A percentile compares a stretch with the other conserved stretches of the same genome.
Conservation (phyloP, 2,888 invertebrate species). For the Spilarctia lutea region DNA sequence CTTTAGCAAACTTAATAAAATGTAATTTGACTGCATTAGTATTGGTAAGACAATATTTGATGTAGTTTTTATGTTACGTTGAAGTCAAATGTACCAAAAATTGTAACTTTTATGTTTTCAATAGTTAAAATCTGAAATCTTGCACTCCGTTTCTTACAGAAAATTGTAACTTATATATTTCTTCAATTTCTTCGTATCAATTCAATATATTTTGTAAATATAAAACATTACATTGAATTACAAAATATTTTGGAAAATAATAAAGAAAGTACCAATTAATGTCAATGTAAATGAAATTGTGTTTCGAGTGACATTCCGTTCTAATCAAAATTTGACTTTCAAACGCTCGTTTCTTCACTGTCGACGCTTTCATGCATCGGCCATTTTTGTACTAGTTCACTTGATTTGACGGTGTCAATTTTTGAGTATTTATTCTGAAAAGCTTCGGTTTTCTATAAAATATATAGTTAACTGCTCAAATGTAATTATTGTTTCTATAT, state of each 20-base stretch:
- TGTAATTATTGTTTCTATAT: not conserved
- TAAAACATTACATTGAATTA: too few relatives aligned
- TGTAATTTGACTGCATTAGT: not conserved
- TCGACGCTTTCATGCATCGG: conserved; percentile 44
- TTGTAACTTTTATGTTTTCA: not conserved
- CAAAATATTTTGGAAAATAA: not conserved
- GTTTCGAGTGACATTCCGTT: conserved; percentile 6
- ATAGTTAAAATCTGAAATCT: not conserved
- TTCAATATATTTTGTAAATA: not conserved
- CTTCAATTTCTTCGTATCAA: not conserved
- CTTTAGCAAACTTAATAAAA: too few relatives aligned
- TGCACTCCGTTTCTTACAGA: conserved; percentile 2
- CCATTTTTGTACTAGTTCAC: conserved; percentile 45
- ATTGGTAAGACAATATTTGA: not conserved
- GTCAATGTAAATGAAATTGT: not conserved
- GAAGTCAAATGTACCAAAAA: not conserved
- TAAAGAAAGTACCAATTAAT: not conserved
- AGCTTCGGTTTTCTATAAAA: not conserved
- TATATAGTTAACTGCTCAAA: not conserved
- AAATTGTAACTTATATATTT: not conserved
- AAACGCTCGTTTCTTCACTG: conserved; percentile 8
- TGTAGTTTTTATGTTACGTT: not conserved
- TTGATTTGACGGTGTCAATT: conserved; percentile 36
- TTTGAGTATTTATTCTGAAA: not conserved
- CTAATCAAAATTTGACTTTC: conserved; percentile 20